A percentile compares a stretch with the other conserved stretches of the same genome.
These are phyloP conservation scores for Neogobius melanostomus DNA, from an alignment of 2,113 vertebrate genomes.

Conservation along the genomic window DNA sequence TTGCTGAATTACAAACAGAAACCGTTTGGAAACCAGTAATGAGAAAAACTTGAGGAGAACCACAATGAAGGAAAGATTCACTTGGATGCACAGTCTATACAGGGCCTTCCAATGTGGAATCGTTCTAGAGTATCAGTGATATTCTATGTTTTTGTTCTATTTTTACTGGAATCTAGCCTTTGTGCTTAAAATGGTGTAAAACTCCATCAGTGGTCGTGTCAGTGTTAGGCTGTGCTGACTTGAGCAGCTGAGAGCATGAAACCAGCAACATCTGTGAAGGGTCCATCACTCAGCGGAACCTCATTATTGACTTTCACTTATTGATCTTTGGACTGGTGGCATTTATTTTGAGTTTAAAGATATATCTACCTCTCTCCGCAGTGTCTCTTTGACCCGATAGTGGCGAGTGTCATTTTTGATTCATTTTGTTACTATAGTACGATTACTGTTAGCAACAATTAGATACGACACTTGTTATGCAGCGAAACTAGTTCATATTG, in stretches of 20 bases:
- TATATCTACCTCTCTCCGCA: slow-evolving; percentile 7
- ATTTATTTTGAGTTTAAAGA: slow-evolving; percentile 47
- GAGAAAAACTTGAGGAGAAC: too few relatives aligned
- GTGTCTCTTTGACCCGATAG: background rate
- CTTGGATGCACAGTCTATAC: too few relatives aligned
- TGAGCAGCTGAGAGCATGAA: slow-evolving; percentile 19
- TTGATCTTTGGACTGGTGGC: slow-evolving; percentile 42
- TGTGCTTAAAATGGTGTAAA: background rate
- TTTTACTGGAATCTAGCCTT: background rate
- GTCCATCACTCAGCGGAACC: slow-evolving; percentile 55
- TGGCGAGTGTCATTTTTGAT: background rate
- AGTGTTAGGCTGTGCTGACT: slow-evolving; percentile 4
- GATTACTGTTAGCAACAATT: background rate
- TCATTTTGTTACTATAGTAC: background rate
- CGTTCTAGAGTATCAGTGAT: background rate
- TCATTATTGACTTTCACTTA: slow-evolving; percentile 49
- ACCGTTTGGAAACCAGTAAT: too few relatives aligned
- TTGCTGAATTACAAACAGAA: too few relatives aligned
- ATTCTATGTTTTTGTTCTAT: background rate
- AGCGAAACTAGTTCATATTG: too few relatives aligned
- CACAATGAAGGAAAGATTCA: too few relatives aligned
- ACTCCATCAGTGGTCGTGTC: background rate
- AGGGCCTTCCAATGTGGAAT: background rate
- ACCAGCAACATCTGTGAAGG: slow-evolving; percentile 33
- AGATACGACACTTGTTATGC: too few relatives aligned